Conservation (phyloP, 2,797 vertebrate species). For the Scyliorhinus canicula region DNA sequence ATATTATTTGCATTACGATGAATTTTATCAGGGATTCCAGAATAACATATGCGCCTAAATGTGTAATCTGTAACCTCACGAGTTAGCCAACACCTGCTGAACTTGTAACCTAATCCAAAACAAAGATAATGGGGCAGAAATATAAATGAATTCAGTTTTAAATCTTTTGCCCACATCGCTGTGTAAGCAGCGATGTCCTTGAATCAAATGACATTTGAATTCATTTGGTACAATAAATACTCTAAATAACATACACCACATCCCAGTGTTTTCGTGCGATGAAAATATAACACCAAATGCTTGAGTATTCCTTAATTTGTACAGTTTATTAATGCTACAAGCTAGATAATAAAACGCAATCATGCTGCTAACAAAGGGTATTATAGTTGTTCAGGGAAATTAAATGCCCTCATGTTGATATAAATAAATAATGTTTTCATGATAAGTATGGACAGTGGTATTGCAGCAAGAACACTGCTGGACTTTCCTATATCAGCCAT, state of each 20-base stretch:
- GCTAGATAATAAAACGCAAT: neutral
- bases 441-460: neutral
- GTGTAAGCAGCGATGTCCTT: neutral
- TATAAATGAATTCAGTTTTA: neutral
- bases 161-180: neutral
- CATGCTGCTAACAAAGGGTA: neutral
- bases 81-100: neutral
- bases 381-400: neutral
- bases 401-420: neutral
- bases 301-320: constrained; percentile 33
- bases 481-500: neutral
- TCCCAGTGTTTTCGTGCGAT: neutral
- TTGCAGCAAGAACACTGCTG: neutral
- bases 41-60: neutral
- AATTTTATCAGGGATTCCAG: neutral
- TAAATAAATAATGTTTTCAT: neutral
- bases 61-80: neutral
- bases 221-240: constrained; percentile 20
- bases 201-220: neutral
- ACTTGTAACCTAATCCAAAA: neutral
- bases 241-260: neutral
- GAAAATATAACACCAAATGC: neutral
- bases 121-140: neutral
- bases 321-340: neutral
- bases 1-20: no score